phyloP scores from a whole-genome alignment of 2,113 vertebrate species.

The Halichoerus grypus region DNA sequence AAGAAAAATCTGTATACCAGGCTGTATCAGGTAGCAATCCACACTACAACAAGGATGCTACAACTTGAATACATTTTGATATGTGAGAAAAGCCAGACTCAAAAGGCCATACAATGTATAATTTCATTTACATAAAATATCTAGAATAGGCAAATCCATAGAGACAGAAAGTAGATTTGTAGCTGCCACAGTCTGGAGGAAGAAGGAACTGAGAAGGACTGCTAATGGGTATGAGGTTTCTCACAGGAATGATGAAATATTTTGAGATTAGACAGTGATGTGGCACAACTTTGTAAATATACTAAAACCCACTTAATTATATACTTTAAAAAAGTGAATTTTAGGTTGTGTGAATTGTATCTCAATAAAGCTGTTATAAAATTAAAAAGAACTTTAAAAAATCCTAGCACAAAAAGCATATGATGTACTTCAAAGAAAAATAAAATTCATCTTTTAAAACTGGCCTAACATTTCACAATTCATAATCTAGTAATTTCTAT shows the following conservation, averaged over 20 bases:
- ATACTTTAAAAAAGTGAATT: background rate
- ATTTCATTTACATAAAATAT: background rate
- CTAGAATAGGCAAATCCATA: background rate
- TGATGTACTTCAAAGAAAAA: constrained; percentile 22
- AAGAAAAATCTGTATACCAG: background rate
- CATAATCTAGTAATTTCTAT: background rate
- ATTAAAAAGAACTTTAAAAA: background rate
- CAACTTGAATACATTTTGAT: background rate
- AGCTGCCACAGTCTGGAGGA: background rate
- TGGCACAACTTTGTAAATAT: background rate
- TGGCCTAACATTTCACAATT: background rate
- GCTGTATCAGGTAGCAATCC: background rate
- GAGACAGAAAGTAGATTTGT: background rate
- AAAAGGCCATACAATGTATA: background rate
- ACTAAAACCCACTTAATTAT: background rate
- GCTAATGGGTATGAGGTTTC: background rate
- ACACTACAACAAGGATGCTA: background rate
- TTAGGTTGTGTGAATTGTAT: background rate
- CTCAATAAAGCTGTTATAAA: constrained; percentile 47
- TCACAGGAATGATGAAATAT: background rate
- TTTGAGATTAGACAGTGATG: background rate
- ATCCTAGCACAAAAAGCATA: background rate
- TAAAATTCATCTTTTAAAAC: constrained; percentile 46
- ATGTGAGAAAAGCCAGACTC: constrained; percentile 14
- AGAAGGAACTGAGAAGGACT: background rate